Evolutionary conservation across 2,113 vertebrate species (phyloP), one percentile per base, ranked within the genome.

Genomic region (Paradoxurus hermaphroditus): DNA sequence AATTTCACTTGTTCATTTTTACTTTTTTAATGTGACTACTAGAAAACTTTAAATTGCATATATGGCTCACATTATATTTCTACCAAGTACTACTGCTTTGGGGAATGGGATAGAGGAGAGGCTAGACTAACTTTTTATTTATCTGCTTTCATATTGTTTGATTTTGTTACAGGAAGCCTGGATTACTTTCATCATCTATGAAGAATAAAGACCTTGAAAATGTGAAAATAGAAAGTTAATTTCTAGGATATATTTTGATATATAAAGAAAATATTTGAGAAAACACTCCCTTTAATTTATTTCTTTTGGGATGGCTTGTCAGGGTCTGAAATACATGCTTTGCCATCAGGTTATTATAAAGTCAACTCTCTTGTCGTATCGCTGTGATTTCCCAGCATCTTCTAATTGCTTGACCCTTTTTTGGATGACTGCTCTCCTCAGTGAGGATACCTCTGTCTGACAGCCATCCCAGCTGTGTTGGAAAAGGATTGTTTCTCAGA

Each of bases 381-480:
- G 75, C 56, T n/a, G 23, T 90, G 95, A 95, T 94, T 96, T 70
- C 85, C 90, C 79, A 75, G 75, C 46, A 90, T 56, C 68, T 97
- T 89, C 92, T 96, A 90, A 95, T 53, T 36, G 67, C 75, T 75
- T 86, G 70, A n/a, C 34, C 34, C 49, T 31, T 29, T 86, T 68
- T 84, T 75, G 81, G 65, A 94, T 87, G 41, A 49, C 53, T 87
- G 56, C 79, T 84, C 15, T 86, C 91, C 72, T 94, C 81, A 93
- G 31, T 49, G 63, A 94, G 63, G 53, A 85, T 65, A 27, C 59
- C 19, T 78, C 34, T 86, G 93, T 82, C 93, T 93, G 94, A 96
- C 89, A 92, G n/a, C 94, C 63, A 51, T 46, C 90, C 91, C 96
- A 98, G 86, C 91, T 96, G 96, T 62, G 90, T 29, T 95, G 84